A percentile compares a stretch with the other conserved stretches of the same genome.
Evolutionary conservation across 1,140 invertebrate genomes (phyloP).

Genomic region (Drosophila miranda): DNA sequence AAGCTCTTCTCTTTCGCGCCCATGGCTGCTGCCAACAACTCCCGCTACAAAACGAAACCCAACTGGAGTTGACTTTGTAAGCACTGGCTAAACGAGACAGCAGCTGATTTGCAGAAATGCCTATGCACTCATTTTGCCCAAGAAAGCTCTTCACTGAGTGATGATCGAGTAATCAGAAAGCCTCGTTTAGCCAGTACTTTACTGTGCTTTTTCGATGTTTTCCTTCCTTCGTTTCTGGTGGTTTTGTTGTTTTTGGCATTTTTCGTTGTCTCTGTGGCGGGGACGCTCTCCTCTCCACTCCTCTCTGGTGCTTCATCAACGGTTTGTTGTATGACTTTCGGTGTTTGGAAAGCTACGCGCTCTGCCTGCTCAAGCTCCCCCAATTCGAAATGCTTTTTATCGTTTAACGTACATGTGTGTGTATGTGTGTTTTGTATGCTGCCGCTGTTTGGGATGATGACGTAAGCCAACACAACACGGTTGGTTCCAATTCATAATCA

Average conservation of each 20-base stretch:
- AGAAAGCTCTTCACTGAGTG: too few species aligned
- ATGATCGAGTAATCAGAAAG: too few species aligned
- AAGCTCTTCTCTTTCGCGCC: conserved; percentile 30
- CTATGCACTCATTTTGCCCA: too few species aligned
- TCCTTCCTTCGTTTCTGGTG: conserved; percentile 36
- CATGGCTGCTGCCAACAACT: conserved; percentile 32
- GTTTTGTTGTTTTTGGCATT: conserved; percentile 46
- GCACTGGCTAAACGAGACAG: too few species aligned
- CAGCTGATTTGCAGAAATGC: too few species aligned
- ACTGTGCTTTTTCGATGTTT: conserved; percentile 1
- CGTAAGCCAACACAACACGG: conserved; percentile 60
- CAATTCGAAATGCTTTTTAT: conserved; percentile 72
- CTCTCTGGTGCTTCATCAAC: conserved; percentile 55
- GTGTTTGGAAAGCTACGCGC: conserved; percentile 65
- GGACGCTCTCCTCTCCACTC: too few species aligned
- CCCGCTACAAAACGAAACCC: conserved; percentile 67
- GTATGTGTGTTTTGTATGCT: conserved; percentile 44
- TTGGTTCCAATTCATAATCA: conserved; percentile 75
- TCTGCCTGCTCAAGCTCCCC: conserved; percentile 23
- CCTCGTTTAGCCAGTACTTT: too few species aligned
- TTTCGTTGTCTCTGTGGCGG: conserved; percentile 16
- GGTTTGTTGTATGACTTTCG: conserved; percentile 64
- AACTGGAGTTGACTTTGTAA: conserved; percentile 56
- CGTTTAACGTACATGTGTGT: conserved; percentile 51
- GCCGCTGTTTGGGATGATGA: conserved; percentile 64